phyloP scores from a whole-genome alignment of 1,140 invertebrate species.

The Phocides pigmalion region DNA sequence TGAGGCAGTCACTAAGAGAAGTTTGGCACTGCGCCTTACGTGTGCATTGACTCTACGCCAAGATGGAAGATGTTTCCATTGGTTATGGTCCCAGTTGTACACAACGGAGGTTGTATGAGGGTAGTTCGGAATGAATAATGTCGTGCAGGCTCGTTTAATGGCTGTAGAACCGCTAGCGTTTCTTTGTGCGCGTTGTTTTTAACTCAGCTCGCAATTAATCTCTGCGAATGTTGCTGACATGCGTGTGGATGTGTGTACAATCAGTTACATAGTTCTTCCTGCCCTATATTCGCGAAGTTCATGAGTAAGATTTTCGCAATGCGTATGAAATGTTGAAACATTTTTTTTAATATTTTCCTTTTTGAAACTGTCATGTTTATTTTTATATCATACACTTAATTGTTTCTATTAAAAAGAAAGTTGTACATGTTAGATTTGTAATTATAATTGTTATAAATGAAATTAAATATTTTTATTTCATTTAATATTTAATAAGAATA shows the following conservation, averaged over 20 bases:
- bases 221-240: constrained; percentile 27
- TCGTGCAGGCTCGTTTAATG: constrained; percentile 26
- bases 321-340: not conserved
- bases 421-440: no score
- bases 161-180: constrained; percentile 12
- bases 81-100: constrained; percentile 19
- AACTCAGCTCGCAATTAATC: constrained; percentile 29
- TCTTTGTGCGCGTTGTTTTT: constrained; percentile 29
- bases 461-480: no score
- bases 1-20: not conserved
- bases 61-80: constrained; percentile 25
- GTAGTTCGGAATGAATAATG: constrained; percentile 26
- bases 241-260: constrained; percentile 21
- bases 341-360: not conserved
- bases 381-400: no score
- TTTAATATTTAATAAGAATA: no score
- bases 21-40: constrained; percentile 25
- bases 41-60: constrained; percentile 26
- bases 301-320: constrained; percentile 5
- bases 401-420: no score
- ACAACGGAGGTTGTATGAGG: constrained; percentile 18
- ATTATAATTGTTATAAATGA: no score
- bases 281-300: constrained; percentile 10
- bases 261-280: constrained; percentile 19
- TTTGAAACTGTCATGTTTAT: no score